A percentile compares a stretch with the other conserved stretches of the same genome.
These are phyloP conservation scores for Emydocephalus ijimae DNA, from an alignment of 2,113 vertebrate species.

Conservation along the genomic window DNA sequence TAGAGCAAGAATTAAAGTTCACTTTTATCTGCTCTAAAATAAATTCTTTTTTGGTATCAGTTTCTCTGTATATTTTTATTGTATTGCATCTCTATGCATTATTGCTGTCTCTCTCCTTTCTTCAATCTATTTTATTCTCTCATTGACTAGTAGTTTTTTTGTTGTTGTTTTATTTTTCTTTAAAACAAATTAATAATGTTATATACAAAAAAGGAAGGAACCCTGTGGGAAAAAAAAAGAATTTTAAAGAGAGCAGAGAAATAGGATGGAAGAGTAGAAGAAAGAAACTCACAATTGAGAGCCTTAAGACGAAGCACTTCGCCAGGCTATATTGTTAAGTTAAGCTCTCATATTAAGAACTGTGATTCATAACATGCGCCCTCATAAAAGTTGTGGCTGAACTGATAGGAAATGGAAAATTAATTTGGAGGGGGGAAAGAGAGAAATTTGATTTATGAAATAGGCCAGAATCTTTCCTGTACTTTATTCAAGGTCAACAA, in stretches of 20 bases:
- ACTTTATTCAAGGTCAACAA: neutral
- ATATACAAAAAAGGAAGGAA: neutral
- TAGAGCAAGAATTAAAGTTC: no score
- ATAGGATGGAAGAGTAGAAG: neutral
- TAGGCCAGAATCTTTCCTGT: neutral
- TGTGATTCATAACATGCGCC: slow-evolving; percentile 3
- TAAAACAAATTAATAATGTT: no score
- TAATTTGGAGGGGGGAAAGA: neutral
- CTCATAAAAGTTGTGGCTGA: neutral
- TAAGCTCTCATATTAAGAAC: neutral
- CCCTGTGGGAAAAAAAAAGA: slow-evolving; percentile 18
- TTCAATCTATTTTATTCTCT: no score
- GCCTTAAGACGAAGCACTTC: neutral
- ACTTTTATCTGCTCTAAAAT: no score
- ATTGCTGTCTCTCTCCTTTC: no score
- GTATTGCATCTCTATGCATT: no score
- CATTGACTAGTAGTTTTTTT: no score
- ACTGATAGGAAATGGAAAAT: neutral
- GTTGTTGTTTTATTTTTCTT: no score
- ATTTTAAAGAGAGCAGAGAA: slow-evolving; percentile 33
- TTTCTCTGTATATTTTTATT: no score
- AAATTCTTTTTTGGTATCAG: no score
- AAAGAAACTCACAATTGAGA: neutral
- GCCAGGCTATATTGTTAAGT: neutral
- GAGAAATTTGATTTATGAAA: neutral